Conservation (phyloP, 2,113 vertebrate species). For the Alexandromys fortis region DNA sequence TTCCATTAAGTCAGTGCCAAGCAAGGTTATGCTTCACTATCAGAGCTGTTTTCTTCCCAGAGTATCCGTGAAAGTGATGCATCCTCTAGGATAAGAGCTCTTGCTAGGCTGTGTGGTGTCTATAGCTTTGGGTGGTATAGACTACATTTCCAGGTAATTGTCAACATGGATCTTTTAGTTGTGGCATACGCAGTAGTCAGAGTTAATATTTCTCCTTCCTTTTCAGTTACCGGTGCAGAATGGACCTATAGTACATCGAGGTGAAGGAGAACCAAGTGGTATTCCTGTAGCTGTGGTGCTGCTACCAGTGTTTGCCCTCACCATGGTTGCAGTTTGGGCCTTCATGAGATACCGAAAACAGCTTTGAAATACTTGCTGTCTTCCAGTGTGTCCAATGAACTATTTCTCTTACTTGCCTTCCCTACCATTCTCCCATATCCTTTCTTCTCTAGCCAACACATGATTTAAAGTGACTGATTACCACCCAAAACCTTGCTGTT, state of each 20-base stretch:
- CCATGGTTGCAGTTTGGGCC: conserved; percentile 79
- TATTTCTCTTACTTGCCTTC: conserved; percentile 44
- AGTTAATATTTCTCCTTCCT: conserved; percentile 59
- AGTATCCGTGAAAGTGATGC: background rate
- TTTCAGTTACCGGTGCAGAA: conserved; percentile 85
- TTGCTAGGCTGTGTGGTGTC: background rate
- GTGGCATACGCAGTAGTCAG: background rate
- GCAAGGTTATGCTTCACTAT: background rate
- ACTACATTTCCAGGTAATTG: background rate
- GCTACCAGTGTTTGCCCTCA: conserved; percentile 84
- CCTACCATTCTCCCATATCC: conserved; percentile 29
- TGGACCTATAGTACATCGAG: conserved; percentile 83
- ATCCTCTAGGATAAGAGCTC: background rate
- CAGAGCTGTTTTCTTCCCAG: background rate
- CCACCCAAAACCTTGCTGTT: conserved; percentile 71
- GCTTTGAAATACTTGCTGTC: conserved; percentile 77
- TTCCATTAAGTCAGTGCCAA: background rate
- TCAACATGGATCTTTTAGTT: conserved; percentile 1
- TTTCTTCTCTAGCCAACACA: conserved; percentile 66
- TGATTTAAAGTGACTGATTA: conserved; percentile 82
- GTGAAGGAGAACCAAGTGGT: conserved; percentile 84
- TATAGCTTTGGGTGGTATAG: background rate
- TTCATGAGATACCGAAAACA: conserved; percentile 86
- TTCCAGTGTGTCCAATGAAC: conserved; percentile 68
- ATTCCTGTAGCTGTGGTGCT: conserved; percentile 84